These are phyloP conservation scores for Otolemur garnettii DNA, from an alignment of 2,113 vertebrate genomes.

Conservation along the genomic window DNA sequence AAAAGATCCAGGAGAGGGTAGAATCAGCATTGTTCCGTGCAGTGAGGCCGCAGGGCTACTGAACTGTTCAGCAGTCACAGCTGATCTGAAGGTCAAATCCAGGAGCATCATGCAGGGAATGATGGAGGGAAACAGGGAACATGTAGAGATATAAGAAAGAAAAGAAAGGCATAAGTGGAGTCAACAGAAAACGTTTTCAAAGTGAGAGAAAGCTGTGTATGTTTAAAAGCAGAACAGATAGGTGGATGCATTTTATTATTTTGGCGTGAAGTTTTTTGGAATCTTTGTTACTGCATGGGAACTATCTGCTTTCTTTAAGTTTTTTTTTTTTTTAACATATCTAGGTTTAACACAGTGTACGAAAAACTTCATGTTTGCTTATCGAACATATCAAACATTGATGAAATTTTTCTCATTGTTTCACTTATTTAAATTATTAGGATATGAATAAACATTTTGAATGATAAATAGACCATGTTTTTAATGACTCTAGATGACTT, in stretches of 20 bases:
- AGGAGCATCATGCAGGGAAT: background rate
- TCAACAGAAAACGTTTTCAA: background rate
- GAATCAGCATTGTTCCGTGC: no score
- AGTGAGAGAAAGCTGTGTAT: background rate
- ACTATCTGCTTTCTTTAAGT: background rate
- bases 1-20: background rate
- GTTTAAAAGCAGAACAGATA: background rate
- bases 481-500: background rate
- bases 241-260: background rate
- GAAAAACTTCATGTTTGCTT: background rate
- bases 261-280: background rate
- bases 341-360: background rate
- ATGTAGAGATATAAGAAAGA: background rate
- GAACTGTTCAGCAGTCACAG: background rate
- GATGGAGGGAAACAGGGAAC: no score
- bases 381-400: background rate
- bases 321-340: background rate
- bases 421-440: conserved; percentile 8
- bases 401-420: background rate
- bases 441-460: background rate
- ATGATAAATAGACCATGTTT: background rate
- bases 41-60: background rate
- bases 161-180: background rate
- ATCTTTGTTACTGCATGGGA: background rate
- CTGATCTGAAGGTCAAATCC: no score